Evolutionary conservation across 2,888 invertebrate genomes (phyloP).

Genomic region (Melanophora roralis): DNA sequence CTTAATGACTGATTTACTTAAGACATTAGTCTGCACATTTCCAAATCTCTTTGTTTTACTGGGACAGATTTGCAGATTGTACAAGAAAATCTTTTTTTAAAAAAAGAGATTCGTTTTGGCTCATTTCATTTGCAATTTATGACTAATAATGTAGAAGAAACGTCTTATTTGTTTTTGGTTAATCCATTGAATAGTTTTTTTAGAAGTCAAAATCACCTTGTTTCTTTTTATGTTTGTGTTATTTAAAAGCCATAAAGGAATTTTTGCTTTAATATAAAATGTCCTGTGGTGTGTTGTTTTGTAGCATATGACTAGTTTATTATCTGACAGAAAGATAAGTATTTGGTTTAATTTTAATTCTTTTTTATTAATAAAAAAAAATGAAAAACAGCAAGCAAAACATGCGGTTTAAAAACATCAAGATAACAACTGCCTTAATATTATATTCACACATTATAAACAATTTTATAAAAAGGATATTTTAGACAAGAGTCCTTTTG

Average conservation of each 20-base stretch:
- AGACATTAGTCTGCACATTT: background rate
- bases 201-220: slow-evolving; percentile 16
- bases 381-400: background rate
- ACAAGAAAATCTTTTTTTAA: background rate
- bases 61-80: slow-evolving; percentile 8
- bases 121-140: slow-evolving; percentile 75
- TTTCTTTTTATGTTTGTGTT: background rate
- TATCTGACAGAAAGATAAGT: slow-evolving; percentile 41
- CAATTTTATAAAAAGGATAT: slow-evolving; percentile 19
- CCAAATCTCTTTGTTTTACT: background rate
- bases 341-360: background rate
- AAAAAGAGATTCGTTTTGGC: slow-evolving; percentile 71
- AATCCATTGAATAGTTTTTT: background rate
- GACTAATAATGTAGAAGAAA: slow-evolving; percentile 60
- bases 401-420: slow-evolving; percentile 23
- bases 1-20: background rate
- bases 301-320: slow-evolving; percentile 23
- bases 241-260: background rate
- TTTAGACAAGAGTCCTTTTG: slow-evolving; percentile 8
- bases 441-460: background rate
- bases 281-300: slow-evolving; percentile 41
- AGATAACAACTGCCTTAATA: background rate
- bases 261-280: background rate
- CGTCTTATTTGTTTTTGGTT: background rate
- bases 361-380: background rate